Evolutionary conservation across 2,888 invertebrate species (phyloP), one percentile per base, ranked within the genome.

Genomic region (Eucera pruinosa): DNA sequence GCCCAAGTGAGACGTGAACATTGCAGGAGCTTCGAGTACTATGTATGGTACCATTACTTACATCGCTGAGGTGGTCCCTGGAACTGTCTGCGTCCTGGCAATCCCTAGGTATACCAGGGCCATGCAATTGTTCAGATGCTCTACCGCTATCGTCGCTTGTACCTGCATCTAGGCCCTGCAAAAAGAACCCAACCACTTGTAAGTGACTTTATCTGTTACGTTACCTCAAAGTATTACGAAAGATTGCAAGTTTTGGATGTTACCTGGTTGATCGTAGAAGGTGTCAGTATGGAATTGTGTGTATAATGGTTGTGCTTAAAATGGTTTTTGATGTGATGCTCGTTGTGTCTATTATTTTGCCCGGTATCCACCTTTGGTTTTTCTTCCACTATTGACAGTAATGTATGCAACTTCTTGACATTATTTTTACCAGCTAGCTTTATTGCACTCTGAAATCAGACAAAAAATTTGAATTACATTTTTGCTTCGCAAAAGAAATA

Each of bases 111-210:
- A 92, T 88, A 84, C 92, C 91, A 95, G 93, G 96, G 95, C 93
- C 96, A 95, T 93, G 96, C 92, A 96, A 94, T 91, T 96, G 94
- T 94, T 96, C 96, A 88, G 96, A 96, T 89, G 96, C 96, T 93
- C 96, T 94, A 90, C 96, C 96, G 94, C 96, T 96, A 93, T 96
- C 96, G 94, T 96, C 96, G 93, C 96, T 96, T 92, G 96, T 96
- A 91, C 96, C 96, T 93, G 96, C 96, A 94, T 96, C 96, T 89
- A 96, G 95, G 93, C 95, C 95, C 96, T 96, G 93, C 3, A 7
- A 70, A 52, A 64, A 7, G 30, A 20, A 0, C 0, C 20, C 2
- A 13, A 43, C 25, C 13, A 45, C 11, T 9, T 3, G 33, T 33
- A 33, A 33, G 33, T 33, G 3, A 3, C 7, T 33, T 33, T 7